These are phyloP conservation scores for Archivesica marissinica DNA, from an alignment of 1,140 invertebrate species.

Conservation along the genomic window DNA sequence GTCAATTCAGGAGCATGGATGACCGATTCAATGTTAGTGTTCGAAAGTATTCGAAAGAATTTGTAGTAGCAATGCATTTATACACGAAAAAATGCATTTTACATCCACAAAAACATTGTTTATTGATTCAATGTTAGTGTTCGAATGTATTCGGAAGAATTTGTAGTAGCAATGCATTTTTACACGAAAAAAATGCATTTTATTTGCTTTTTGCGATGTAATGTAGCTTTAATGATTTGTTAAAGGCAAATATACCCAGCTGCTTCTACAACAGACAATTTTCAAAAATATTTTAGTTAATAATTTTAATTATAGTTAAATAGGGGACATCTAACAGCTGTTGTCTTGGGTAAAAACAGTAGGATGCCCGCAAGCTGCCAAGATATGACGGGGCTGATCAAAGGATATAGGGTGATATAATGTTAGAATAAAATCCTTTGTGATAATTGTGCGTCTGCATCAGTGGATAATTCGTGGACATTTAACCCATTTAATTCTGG, in stretches of 20 bases:
- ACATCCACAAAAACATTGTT: too few species aligned
- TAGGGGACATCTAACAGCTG: not conserved
- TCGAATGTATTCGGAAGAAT: too few species aligned
- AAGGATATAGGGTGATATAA: conserved; percentile 1
- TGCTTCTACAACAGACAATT: not conserved
- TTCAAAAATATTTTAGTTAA: not conserved
- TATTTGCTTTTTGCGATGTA: not conserved
- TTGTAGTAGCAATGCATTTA: too few species aligned
- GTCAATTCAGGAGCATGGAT: too few species aligned
- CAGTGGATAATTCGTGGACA: too few species aligned
- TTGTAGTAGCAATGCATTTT: not conserved
- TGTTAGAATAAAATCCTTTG: not conserved
- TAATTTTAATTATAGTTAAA: not conserved
- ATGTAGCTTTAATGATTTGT: not conserved
- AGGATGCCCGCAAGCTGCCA: not conserved
- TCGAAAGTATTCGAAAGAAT: too few species aligned
- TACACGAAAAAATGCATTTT: too few species aligned
- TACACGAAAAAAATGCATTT: not conserved
- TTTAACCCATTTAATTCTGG: too few species aligned
- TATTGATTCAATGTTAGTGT: too few species aligned
- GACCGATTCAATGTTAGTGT: too few species aligned
- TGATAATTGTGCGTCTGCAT: not conserved
- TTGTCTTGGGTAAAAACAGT: not conserved
- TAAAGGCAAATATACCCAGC: not conserved
- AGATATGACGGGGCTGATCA: not conserved